These are phyloP conservation scores for Sebastiscus tertius DNA, from an alignment of 2,797 vertebrate species.

Conservation along the genomic window DNA sequence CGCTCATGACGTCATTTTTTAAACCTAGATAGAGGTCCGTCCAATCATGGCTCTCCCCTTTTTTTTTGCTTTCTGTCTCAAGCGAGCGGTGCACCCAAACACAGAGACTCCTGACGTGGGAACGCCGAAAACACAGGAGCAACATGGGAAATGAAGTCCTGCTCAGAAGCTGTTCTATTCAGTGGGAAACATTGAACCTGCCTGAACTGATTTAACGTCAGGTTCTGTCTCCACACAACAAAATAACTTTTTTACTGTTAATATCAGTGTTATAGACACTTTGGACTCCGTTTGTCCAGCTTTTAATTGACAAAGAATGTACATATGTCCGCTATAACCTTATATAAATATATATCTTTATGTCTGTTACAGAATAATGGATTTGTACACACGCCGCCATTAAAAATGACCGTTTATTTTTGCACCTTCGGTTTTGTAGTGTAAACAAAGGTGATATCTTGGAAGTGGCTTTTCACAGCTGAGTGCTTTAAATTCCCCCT, in stretches of 20 bases:
- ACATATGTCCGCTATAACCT: constrained; percentile 45
- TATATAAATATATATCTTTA: neutral
- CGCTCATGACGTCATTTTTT: constrained; percentile 88
- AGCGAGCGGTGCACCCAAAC: constrained; percentile 57
- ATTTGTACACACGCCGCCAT: constrained; percentile 40
- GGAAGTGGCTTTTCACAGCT: constrained; percentile 30
- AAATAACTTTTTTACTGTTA: neutral
- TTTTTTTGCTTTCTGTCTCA: constrained; percentile 76
- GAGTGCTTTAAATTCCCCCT: constrained; percentile 30
- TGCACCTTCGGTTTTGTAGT: constrained; percentile 17
- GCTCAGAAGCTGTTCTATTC: constrained; percentile 21
- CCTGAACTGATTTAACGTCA: neutral
- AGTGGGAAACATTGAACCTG: constrained; percentile 7
- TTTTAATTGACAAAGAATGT: constrained; percentile 56
- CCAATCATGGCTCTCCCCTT: constrained; percentile 72
- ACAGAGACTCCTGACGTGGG: neutral
- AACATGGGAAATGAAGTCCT: constrained; percentile 23
- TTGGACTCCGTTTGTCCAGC: constrained; percentile 8
- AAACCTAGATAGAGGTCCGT: constrained; percentile 53
- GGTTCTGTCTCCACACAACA: constrained; percentile 10
- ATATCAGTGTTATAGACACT: constrained; percentile 59
- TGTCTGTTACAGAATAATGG: constrained; percentile 24
- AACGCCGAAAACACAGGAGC: neutral
- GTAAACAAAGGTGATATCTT: constrained; percentile 2
- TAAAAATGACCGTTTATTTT: constrained; percentile 30